Percentiles rank a stretch among this genome's conserved stretches.
Conservation (phyloP, 1,140 invertebrate genomes). For the Drosophila micromelanica region DNA sequence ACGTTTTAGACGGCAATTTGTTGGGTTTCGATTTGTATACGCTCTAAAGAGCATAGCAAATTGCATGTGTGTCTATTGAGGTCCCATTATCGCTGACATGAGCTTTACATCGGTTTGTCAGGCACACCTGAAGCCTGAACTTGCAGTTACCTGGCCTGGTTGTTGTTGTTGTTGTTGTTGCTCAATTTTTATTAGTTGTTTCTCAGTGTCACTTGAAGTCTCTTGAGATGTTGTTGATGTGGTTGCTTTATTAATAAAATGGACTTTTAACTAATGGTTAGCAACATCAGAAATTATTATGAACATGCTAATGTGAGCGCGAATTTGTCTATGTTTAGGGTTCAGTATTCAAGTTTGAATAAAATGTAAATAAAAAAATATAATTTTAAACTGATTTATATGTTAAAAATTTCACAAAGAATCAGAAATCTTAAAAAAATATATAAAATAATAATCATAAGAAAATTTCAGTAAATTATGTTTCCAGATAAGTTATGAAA, state of each 20-base stretch:
- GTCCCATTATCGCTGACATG: constrained; percentile 51
- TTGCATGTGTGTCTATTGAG: constrained; percentile 50
- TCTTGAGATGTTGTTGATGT: constrained; percentile 20
- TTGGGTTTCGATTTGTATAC: constrained; percentile 65
- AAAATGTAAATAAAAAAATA: too few relatives aligned
- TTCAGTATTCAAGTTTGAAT: too few relatives aligned
- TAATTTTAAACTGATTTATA: too few relatives aligned
- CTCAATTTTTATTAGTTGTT: constrained; percentile 52
- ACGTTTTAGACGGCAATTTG: constrained; percentile 74
- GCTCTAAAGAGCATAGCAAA: constrained; percentile 75
- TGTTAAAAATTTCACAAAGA: too few relatives aligned
- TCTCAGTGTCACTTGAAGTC: constrained; percentile 53
- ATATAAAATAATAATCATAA: too few relatives aligned
- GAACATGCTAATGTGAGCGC: neutral
- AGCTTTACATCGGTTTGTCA: constrained; percentile 54
- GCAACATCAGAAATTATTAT: constrained; percentile 26
- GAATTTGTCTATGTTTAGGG: too few relatives aligned
- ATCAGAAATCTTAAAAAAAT: too few relatives aligned
- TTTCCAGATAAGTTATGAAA: too few relatives aligned
- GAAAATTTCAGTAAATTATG: too few relatives aligned
- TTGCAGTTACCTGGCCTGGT: neutral
- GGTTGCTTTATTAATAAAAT: constrained; percentile 59
- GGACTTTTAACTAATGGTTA: constrained; percentile 29
- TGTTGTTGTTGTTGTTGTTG: constrained; percentile 30
- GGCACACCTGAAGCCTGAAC: constrained; percentile 38